Evolutionary conservation across 2,888 invertebrate genomes (phyloP).

Genomic region (Cantharis rustica): DNA sequence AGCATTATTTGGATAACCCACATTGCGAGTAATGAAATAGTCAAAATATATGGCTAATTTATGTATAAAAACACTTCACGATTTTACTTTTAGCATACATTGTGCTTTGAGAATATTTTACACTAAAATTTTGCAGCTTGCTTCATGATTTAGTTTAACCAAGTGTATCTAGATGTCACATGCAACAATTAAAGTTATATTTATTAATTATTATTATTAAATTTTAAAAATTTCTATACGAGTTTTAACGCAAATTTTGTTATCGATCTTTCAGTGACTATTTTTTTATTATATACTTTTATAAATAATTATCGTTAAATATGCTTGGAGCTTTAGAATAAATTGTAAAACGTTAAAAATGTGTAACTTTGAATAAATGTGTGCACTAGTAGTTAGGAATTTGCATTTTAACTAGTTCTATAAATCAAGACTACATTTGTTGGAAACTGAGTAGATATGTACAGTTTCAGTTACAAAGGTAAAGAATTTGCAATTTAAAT

Average conservation of each 20-base stretch:
- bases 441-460: neutral
- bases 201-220: neutral
- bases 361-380: neutral
- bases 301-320: neutral
- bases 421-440: slow-evolving; percentile 1
- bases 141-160: neutral
- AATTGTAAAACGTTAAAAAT: neutral
- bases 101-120: neutral
- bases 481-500: slow-evolving; percentile 4
- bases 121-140: neutral
- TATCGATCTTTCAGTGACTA: too few relatives aligned
- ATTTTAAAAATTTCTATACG: too few relatives aligned
- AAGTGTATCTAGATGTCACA: neutral
- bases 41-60: neutral
- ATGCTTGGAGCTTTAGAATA: neutral
- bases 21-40: too few relatives aligned
- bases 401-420: slow-evolving; percentile 3
- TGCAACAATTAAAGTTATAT: neutral
- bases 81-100: neutral
- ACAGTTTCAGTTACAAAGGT: neutral
- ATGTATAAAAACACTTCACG: neutral
- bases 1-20: neutral
- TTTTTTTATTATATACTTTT: neutral
- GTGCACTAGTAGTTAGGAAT: neutral
- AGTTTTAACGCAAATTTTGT: too few relatives aligned